Conservation (phyloP, 1,140 invertebrate genomes). For the Bombus soroeensis region DNA sequence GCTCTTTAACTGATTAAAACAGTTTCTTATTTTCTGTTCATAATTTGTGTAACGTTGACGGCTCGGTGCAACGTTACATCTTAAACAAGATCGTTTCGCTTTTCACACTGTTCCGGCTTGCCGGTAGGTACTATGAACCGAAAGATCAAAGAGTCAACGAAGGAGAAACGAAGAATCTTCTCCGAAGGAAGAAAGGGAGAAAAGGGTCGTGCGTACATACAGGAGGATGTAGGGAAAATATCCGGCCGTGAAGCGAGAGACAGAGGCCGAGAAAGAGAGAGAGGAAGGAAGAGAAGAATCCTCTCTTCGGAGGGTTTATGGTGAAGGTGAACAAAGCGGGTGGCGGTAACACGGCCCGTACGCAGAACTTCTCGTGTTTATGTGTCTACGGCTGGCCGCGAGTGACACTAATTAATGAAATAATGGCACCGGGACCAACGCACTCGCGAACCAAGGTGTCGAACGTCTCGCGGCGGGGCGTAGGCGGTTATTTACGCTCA, state of each 20-base stretch:
- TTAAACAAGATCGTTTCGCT: constrained; percentile 4
- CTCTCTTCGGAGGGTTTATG: constrained; percentile 65
- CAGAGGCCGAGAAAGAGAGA: neutral
- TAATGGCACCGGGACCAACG: constrained; percentile 70
- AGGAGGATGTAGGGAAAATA: constrained; percentile 39
- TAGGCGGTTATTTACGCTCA: constrained; percentile 81
- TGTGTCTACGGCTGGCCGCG: constrained; percentile 66
- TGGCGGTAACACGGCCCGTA: constrained; percentile 68
- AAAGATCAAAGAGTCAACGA: constrained; percentile 39
- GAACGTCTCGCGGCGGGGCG: constrained; percentile 70
- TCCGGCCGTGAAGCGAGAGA: constrained; percentile 37
- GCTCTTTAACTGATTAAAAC: no score
- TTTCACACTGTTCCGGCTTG: neutral
- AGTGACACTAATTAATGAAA: constrained; percentile 80
- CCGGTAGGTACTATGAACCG: constrained; percentile 32
- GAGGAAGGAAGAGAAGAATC: constrained; percentile 17
- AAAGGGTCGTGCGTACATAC: constrained; percentile 32
- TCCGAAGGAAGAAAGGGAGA: constrained; percentile 46
- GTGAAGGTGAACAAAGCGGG: constrained; percentile 69
- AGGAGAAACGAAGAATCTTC: neutral
- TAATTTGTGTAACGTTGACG: no score
- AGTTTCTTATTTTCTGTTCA: no score
- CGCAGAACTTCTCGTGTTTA: constrained; percentile 74
- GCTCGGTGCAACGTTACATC: neutral
- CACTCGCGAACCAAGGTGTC: constrained; percentile 71